Evolutionary conservation across 1,140 invertebrate species (phyloP).

Genomic region (Drosophila oshimai): DNA sequence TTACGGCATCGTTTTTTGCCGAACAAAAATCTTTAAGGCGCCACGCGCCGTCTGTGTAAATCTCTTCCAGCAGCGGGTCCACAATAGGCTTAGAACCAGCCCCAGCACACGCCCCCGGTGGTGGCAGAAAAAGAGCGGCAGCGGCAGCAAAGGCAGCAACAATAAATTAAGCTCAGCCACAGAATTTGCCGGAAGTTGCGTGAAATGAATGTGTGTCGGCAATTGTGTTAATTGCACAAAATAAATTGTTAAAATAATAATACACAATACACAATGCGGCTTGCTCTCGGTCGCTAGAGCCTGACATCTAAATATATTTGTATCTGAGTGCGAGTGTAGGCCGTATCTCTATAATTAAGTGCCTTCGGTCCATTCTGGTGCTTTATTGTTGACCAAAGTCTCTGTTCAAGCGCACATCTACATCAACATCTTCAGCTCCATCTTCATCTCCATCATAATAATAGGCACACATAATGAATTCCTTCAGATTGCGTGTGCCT

Average conservation of each 20-base stretch:
- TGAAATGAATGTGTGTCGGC: conserved; percentile 77
- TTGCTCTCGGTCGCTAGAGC: neutral
- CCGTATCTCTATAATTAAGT: conserved; percentile 49
- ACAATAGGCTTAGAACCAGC: conserved; percentile 48
- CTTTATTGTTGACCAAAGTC: conserved; percentile 37
- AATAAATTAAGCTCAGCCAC: conserved; percentile 77
- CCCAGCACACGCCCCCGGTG: neutral
- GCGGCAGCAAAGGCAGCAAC: conserved; percentile 1
- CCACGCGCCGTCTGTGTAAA: conserved; percentile 72
- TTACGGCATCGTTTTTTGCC: conserved; percentile 70
- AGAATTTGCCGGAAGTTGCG: conserved; percentile 65
- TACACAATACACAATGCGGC: conserved; percentile 46
- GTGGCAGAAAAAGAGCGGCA: neutral
- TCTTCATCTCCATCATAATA: conserved; percentile 27
- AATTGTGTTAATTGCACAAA: conserved; percentile 80
- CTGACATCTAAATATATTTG: conserved; percentile 48
- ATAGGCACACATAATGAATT: conserved; percentile 41
- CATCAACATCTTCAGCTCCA: conserved; percentile 1
- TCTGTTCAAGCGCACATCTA: conserved; percentile 6
- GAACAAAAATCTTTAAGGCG: conserved; percentile 66
- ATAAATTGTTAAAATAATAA: conserved; percentile 81
- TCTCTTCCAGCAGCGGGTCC: conserved; percentile 34
- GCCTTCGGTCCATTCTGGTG: conserved; percentile 2
- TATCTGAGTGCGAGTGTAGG: neutral
- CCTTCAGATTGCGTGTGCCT: conserved; percentile 28